Conservation (phyloP, 2,888 invertebrate genomes). For the Ommatoiulus sabulosus region DNA sequence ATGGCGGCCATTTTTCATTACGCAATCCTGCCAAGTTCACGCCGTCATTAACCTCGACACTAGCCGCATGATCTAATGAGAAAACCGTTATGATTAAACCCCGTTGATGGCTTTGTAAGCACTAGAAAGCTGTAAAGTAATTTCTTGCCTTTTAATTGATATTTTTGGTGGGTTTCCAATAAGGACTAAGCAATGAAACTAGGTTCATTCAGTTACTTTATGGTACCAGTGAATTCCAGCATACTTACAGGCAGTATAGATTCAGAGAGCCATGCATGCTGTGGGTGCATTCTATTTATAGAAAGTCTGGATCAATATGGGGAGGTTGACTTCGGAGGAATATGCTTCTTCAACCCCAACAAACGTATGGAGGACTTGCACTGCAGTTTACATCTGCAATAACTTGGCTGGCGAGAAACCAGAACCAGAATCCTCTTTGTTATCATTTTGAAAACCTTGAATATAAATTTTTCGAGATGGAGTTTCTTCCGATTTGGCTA, state of each 20-base stretch:
- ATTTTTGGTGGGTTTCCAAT: background rate
- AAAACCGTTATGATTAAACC: background rate
- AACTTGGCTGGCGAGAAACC: background rate
- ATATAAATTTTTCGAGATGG: background rate
- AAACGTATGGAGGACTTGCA: constrained; percentile 19
- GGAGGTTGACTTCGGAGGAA: constrained; percentile 24
- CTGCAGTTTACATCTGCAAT: background rate
- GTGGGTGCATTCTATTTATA: constrained; percentile 18
- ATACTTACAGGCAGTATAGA: background rate
- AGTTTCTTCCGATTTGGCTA: background rate
- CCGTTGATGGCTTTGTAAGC: background rate
- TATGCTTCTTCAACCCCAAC: background rate
- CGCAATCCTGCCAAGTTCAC: background rate
- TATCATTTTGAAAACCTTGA: background rate
- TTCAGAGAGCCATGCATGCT: background rate
- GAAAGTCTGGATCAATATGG: constrained; percentile 42
- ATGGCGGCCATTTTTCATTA: background rate
- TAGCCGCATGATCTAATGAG: background rate
- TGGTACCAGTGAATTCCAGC: background rate
- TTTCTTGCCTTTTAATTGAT: background rate
- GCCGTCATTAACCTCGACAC: background rate
- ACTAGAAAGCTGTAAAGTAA: background rate
- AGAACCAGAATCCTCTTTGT: background rate
- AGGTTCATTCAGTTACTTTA: background rate
- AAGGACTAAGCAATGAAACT: background rate